Conservation (phyloP, 2,888 invertebrate genomes). For the Pilophorus perplexus region DNA sequence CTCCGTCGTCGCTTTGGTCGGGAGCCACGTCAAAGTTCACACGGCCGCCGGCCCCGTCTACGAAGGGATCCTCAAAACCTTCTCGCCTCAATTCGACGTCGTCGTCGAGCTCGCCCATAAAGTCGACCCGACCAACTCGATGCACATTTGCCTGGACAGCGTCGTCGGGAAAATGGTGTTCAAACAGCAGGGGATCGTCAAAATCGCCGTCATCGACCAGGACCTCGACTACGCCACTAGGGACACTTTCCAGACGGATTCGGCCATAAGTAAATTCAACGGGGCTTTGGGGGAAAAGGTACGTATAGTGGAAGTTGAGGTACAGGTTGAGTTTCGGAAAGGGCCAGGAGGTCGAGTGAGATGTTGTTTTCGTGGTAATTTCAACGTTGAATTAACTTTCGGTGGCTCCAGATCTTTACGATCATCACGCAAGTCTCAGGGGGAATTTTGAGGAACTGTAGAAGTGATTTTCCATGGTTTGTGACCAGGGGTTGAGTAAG, state of each 20-base stretch:
- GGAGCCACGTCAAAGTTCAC: conserved; percentile 72
- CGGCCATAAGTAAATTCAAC: conserved; percentile 76
- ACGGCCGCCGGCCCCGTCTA: conserved; percentile 79
- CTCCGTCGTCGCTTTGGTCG: conserved; percentile 80
- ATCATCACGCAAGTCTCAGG: too few species aligned
- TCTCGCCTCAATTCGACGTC: conserved; percentile 83
- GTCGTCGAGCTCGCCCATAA: conserved; percentile 85
- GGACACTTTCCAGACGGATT: conserved; percentile 49
- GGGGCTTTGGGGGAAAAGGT: conserved; percentile 73
- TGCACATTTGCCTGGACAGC: conserved; percentile 64
- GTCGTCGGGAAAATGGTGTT: conserved; percentile 79
- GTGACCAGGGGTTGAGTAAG: too few species aligned
- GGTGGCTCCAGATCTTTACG: too few species aligned
- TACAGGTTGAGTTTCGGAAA: too few species aligned
- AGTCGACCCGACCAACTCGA: conserved; percentile 62
- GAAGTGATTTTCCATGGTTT: too few species aligned
- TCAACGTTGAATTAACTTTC: too few species aligned
- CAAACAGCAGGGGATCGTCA: conserved; percentile 78
- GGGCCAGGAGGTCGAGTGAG: too few species aligned
- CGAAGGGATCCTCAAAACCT: conserved; percentile 88
- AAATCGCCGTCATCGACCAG: conserved; percentile 76
- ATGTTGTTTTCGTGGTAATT: too few species aligned
- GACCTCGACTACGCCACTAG: conserved; percentile 81
- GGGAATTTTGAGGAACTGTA: too few species aligned
- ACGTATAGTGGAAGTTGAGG: too few species aligned